Base-by-base conservation (phyloP, 2,113 vertebrate species). In the Tapirus terrestris region DNA sequence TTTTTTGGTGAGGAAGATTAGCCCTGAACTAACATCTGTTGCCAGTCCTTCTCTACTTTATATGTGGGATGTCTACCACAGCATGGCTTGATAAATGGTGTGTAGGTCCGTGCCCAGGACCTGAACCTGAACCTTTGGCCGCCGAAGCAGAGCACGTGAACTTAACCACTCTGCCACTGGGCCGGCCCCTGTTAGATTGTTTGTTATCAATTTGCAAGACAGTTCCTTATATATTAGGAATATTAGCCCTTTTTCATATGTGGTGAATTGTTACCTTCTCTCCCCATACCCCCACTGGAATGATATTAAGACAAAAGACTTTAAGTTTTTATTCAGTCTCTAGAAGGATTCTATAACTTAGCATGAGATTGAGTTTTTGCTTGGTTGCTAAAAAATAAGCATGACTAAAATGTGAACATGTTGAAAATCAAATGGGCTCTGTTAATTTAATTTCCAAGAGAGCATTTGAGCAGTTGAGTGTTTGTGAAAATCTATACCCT, bases 391-490 rank as follows among this genome's bases (percentile, higher is more conserved):
- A 93, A 82, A 93, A 87, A 56, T 68, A 61, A 51, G 39, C 43
- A 70, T 81, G 80, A 92, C 43, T 81, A 73, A 89, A 92, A 94
- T 89, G 27, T 89, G 84, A 81, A 68, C 80, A 63, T 92, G 82
- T 80, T 96, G 84, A 92, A 96, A 91, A 97, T 92, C 65, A 94
- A 96, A 96, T 92, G 86, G 60, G 18, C 43, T 87, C 68, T 96
- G 70, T 75, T 96, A 92, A 61, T 89, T 97, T 97, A 96, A 97
- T 97, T 90, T 96, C 60, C 51, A 87, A 43, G 84, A 72, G 75
- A 70, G 9, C 60, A 79, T 93, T 81, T 89, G 61, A 96, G 45
- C 67, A 93, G 11, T 90, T 94, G n/a, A 87, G 60, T 89, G 27
- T 96, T 85, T 89, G 17, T 96, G 75, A 80, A 94, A 95, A 94